Percentiles rank a stretch among this genome's conserved stretches.
These are phyloP conservation scores for Parnassius smintheus DNA, from an alignment of 2,888 invertebrate genomes.

Conservation along the genomic window DNA sequence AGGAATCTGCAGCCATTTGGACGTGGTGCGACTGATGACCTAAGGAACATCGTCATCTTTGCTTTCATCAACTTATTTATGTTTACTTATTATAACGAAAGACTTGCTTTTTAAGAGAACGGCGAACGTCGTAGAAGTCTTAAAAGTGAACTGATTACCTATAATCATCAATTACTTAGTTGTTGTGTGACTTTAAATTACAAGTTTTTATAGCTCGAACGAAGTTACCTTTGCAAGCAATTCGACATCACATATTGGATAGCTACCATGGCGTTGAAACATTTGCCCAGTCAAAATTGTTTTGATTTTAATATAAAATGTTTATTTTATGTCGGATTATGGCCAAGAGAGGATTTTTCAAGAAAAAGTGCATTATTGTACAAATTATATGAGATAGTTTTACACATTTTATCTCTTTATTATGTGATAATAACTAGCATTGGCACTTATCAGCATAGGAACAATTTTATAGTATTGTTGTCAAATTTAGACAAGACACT, in stretches of 20 bases:
- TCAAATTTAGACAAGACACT: slow-evolving; percentile 56
- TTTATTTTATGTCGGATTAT: slow-evolving; percentile 56
- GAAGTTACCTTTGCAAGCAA: neutral
- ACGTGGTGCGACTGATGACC: no score
- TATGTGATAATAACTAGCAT: slow-evolving; percentile 48
- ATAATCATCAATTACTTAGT: slow-evolving; percentile 15
- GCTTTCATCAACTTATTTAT: no score
- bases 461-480: slow-evolving; percentile 45
- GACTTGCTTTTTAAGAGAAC: no score
- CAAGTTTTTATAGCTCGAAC: slow-evolving; percentile 6
- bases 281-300: slow-evolving; percentile 39
- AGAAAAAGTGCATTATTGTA: slow-evolving; percentile 40
- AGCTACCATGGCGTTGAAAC: slow-evolving; percentile 23
- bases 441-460: slow-evolving; percentile 45
- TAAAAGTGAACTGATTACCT: slow-evolving; percentile 18
- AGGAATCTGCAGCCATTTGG: no score
- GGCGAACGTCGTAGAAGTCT: no score
- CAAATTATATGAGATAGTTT: slow-evolving; percentile 45
- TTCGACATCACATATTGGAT: neutral
- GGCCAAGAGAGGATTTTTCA: slow-evolving; percentile 50
- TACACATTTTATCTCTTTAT: slow-evolving; percentile 43
- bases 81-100: no score
- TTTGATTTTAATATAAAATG: slow-evolving; percentile 61
- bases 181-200: slow-evolving; percentile 7
- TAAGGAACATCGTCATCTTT: no score